Evolutionary conservation across 2,888 invertebrate species (phyloP).

Genomic region (Cylindroiulus punctatus): DNA sequence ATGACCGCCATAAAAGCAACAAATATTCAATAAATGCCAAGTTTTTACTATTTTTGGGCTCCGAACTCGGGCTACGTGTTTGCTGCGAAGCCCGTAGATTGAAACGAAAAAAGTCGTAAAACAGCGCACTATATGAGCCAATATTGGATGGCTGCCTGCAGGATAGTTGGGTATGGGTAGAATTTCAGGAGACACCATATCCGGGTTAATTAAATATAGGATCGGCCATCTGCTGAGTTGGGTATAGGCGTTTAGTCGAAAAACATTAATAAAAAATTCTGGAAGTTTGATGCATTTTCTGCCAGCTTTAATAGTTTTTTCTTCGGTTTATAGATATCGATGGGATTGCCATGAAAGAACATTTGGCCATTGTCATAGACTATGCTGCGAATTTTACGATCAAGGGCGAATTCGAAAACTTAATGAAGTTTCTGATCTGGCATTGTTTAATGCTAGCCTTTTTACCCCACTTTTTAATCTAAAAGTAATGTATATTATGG

Average conservation of each 20-base stretch:
- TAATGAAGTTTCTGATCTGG: background rate
- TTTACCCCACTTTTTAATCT: no score
- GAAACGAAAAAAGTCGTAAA: conserved; percentile 42
- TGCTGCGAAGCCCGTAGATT: background rate
- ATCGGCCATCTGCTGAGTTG: background rate
- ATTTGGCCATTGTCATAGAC: background rate
- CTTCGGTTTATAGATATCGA: conserved; percentile 2
- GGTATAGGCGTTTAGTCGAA: background rate
- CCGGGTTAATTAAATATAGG: conserved; percentile 33
- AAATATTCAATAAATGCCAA: conserved; percentile 38
- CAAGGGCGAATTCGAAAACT: background rate
- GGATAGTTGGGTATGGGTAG: background rate
- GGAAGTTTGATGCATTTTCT: conserved; percentile 13
- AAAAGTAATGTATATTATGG: no score
- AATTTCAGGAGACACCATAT: conserved; percentile 28
- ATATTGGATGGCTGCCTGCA: conserved; percentile 22
- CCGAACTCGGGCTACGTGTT: background rate
- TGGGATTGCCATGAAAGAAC: background rate
- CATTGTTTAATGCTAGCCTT: background rate
- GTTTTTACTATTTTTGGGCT: conserved; percentile 37
- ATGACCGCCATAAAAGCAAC: conserved; percentile 38
- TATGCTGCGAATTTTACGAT: background rate
- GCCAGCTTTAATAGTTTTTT: conserved; percentile 29
- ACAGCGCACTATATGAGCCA: conserved; percentile 9
- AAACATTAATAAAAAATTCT: background rate